phyloP scores from a whole-genome alignment of 2,888 invertebrate genomes.

The Oegoconia quadripuncta region DNA sequence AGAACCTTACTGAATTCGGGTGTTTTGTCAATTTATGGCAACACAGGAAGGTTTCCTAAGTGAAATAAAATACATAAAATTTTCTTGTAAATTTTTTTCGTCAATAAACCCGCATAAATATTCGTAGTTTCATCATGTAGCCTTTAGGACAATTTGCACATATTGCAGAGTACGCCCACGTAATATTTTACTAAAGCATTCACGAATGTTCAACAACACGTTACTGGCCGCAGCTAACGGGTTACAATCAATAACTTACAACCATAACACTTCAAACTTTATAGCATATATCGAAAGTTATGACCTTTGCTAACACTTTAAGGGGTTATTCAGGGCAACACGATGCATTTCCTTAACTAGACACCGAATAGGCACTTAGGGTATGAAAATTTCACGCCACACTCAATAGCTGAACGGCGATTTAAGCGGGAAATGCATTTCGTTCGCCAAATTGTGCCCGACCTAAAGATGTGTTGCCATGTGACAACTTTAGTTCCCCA shows the following conservation, averaged over 20 bases:
- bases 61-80: too few relatives aligned
- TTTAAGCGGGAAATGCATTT: constrained; percentile 57
- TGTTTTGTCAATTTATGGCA: too few relatives aligned
- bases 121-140: too few relatives aligned
- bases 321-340: constrained; percentile 35
- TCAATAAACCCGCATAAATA: too few relatives aligned
- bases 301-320: constrained; percentile 26
- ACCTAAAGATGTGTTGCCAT: constrained; percentile 31
- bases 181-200: too few relatives aligned
- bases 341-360: constrained; percentile 47
- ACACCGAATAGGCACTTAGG: constrained; percentile 51
- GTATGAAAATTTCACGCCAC: constrained; percentile 63
- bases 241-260: constrained; percentile 5
- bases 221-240: neutral
- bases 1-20: too few relatives aligned
- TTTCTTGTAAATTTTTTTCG: too few relatives aligned
- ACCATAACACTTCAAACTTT: constrained; percentile 18
- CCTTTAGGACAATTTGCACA: too few relatives aligned
- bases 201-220: neutral
- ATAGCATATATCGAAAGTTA: constrained; percentile 20
- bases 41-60: too few relatives aligned
- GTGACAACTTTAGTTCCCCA: too few relatives aligned
- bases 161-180: too few relatives aligned
- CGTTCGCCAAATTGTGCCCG: constrained; percentile 50
- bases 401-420: constrained; percentile 55